These are phyloP conservation scores for Muscicapa striata DNA, from an alignment of 2,797 vertebrate species.

Conservation along the genomic window DNA sequence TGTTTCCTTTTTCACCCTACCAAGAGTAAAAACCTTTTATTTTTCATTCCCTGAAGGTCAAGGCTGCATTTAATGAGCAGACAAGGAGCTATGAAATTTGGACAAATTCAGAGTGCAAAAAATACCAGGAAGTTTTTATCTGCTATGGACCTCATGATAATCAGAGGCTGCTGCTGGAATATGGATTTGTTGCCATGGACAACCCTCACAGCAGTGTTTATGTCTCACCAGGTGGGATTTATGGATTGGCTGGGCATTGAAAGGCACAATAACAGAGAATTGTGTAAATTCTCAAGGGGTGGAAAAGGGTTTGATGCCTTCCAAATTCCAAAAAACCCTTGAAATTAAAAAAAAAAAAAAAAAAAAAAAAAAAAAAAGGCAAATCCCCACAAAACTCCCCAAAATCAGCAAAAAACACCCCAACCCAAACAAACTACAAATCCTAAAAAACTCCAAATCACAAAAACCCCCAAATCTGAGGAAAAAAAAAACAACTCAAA, in stretches of 20 bases:
- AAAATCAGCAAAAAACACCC: too few relatives aligned
- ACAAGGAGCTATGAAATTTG: constrained; percentile 86
- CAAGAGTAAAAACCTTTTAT: neutral
- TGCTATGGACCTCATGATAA: constrained; percentile 94
- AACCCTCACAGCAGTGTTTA: constrained; percentile 90
- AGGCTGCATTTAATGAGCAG: constrained; percentile 83
- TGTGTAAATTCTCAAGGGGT: neutral
- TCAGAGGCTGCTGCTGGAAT: constrained; percentile 90
- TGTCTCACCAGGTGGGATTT: constrained; percentile 81
- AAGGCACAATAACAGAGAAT: neutral
- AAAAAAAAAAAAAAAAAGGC: too few relatives aligned
- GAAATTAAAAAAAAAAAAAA: too few relatives aligned
- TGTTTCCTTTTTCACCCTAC: neutral
- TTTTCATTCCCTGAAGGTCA: constrained; percentile 78
- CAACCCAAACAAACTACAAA: too few relatives aligned
- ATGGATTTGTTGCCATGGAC: constrained; percentile 84
- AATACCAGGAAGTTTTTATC: constrained; percentile 86
- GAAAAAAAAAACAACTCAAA: too few relatives aligned
- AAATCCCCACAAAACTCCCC: too few relatives aligned
- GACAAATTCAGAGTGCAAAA: constrained; percentile 70
- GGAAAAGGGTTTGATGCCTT: neutral
- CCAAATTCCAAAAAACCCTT: too few relatives aligned
- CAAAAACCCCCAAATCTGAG: too few relatives aligned
- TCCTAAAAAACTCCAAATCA: too few relatives aligned
- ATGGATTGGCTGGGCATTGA: neutral